phyloP scores from a whole-genome alignment of 2,113 vertebrate genomes.

The Eurypyga helias region DNA sequence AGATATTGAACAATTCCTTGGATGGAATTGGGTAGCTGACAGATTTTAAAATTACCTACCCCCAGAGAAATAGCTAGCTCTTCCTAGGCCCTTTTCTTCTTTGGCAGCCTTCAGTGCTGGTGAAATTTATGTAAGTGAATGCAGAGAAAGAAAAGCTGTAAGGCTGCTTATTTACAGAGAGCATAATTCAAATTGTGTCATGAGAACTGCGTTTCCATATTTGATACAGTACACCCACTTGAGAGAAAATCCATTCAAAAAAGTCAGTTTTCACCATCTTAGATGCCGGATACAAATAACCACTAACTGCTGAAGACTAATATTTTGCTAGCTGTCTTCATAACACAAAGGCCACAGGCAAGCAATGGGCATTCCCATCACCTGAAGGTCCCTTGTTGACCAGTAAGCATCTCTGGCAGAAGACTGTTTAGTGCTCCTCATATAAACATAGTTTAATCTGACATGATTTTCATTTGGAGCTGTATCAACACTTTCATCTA shows the following conservation, averaged over 20 bases:
- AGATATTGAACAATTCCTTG: background rate
- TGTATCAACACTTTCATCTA: background rate
- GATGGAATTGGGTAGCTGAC: accelerated
- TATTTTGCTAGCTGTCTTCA: background rate
- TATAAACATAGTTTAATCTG: background rate
- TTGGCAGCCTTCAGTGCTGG: background rate
- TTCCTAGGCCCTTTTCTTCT: background rate
- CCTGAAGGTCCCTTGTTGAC: background rate
- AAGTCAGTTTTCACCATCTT: background rate
- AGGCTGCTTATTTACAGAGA: background rate
- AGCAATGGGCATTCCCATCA: background rate
- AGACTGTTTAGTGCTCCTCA: background rate
- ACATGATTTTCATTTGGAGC: background rate
- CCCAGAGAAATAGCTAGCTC: background rate
- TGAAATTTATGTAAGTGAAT: background rate
- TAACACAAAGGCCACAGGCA: background rate
- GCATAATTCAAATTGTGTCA: background rate
- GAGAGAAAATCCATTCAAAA: background rate
- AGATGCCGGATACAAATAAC: background rate
- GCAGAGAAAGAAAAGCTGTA: background rate
- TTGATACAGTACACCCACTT: background rate
- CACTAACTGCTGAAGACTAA: background rate
- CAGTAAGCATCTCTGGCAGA: background rate
- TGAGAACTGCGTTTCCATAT: background rate
- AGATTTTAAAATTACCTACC: background rate